Conservation (phyloP, 2,113 vertebrate genomes). For the Syngnathus scovelli region DNA sequence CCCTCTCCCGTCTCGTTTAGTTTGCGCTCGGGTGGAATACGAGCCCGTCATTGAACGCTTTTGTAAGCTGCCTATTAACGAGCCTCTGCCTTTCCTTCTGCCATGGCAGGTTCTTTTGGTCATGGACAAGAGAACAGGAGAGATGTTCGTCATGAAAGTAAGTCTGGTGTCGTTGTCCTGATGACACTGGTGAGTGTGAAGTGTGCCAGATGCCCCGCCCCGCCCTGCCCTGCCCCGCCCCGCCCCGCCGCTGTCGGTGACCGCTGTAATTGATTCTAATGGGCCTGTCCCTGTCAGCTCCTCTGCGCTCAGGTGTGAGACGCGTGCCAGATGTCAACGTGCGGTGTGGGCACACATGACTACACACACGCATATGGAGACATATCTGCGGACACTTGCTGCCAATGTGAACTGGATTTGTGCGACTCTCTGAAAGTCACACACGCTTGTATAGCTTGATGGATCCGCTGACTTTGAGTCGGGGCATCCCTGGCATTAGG, state of each 20-base stretch:
- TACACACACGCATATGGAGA: slow-evolving; percentile 21
- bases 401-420: slow-evolving; percentile 73
- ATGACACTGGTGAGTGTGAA: slow-evolving; percentile 49
- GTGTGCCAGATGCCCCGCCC: slow-evolving; percentile 55
- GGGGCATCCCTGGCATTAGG: slow-evolving; percentile 43
- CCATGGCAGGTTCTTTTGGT: slow-evolving; percentile 88
- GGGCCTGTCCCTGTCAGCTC: slow-evolving; percentile 80
- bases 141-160: slow-evolving; percentile 97
- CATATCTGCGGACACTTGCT: slow-evolving; percentile 13
- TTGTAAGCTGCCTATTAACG: slow-evolving; percentile 42
- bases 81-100: slow-evolving; percentile 14
- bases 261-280: slow-evolving; percentile 99
- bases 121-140: slow-evolving; percentile 91
- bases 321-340: slow-evolving; percentile 91
- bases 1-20: slow-evolving; percentile 25
- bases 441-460: slow-evolving; percentile 56
- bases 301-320: slow-evolving; percentile 94
- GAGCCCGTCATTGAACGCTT: slow-evolving; percentile 28
- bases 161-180: slow-evolving; percentile 52
- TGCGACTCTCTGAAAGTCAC: slow-evolving; percentile 48
- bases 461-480: slow-evolving; percentile 63
- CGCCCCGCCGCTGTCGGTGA: slow-evolving; percentile 56
- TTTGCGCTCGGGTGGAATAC: slow-evolving; percentile 23
- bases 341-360: slow-evolving; percentile 79
- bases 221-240: not conserved